These are phyloP conservation scores for Dallia pectoralis DNA, from an alignment of 2,797 vertebrate genomes.

Conservation along the genomic window DNA sequence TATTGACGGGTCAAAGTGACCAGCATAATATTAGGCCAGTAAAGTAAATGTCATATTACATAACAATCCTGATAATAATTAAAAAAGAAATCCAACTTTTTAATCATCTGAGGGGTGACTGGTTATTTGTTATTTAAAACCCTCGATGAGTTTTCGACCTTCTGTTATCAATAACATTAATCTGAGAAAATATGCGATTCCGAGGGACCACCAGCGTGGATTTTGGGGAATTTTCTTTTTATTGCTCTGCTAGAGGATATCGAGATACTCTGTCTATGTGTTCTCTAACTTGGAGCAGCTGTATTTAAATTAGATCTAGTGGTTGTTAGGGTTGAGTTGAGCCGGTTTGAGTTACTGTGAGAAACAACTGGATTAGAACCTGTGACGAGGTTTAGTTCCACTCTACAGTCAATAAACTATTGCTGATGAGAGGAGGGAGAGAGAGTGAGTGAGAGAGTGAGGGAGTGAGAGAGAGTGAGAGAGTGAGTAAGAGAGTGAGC, in stretches of 20 bases:
- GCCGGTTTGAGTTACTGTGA: slow-evolving; percentile 41
- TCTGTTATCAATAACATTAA: neutral
- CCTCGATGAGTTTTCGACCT: neutral
- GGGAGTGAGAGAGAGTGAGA: neutral
- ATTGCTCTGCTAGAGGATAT: slow-evolving; percentile 42
- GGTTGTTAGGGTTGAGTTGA: slow-evolving; percentile 40
- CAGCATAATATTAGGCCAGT: too few species aligned
- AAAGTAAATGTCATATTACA: too few species aligned
- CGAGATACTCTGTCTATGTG: slow-evolving; percentile 33
- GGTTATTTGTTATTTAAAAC: neutral
- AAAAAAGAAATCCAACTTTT: neutral
- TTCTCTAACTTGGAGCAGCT: slow-evolving; percentile 38
- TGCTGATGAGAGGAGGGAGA: neutral
- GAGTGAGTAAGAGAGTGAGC: rapidly evolving
- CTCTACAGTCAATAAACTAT: slow-evolving; percentile 24
- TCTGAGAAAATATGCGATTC: slow-evolving; percentile 15
- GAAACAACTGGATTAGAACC: slow-evolving; percentile 25
- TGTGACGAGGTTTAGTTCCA: slow-evolving; percentile 10
- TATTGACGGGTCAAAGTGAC: too few species aligned
- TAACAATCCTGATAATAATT: too few species aligned
- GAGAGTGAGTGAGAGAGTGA: neutral
- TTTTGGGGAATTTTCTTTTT: slow-evolving; percentile 41
- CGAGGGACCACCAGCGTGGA: slow-evolving; percentile 38
- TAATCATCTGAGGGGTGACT: neutral
- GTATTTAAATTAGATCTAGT: slow-evolving; percentile 38